Conservation (phyloP, 2,797 vertebrate species). For the Sylvilagus floridanus region DNA sequence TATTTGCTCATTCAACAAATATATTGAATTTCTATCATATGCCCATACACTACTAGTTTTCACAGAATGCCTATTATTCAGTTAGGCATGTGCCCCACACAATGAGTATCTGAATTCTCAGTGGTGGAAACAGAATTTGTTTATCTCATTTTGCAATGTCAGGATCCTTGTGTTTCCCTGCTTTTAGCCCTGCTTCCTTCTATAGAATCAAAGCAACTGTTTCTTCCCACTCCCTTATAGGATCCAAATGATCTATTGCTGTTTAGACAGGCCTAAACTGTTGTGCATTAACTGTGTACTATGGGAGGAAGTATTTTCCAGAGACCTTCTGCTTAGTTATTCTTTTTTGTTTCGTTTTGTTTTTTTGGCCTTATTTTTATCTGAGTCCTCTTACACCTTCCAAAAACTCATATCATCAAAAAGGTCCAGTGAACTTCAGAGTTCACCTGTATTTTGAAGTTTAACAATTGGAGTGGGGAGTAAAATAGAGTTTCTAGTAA, state of each 20-base stretch:
- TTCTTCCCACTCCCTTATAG: not conserved
- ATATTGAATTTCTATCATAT: conserved; percentile 52
- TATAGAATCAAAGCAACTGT: not conserved
- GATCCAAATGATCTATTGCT: conserved; percentile 25
- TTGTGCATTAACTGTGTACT: not conserved
- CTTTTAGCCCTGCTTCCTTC: not conserved
- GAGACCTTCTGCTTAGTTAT: not conserved
- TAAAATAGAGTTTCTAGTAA: not conserved
- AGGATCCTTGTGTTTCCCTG: not conserved
- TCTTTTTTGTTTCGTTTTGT: not conserved
- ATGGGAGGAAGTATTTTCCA: not conserved
- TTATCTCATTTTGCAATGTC: not conserved
- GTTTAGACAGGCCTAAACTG: not conserved
- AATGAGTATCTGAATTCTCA: conserved; percentile 39
- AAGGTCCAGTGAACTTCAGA: not conserved
- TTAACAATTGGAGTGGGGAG: not conserved
- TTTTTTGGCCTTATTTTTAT: not conserved
- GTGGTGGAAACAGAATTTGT: not conserved
- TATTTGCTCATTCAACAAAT: conserved; percentile 57
- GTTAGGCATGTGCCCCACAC: not conserved
- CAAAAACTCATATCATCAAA: not conserved
- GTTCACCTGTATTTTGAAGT: not conserved
- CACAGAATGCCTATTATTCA: conserved; percentile 36
- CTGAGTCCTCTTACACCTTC: not conserved
- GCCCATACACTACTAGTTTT: not conserved